Conservation (phyloP, 2,888 invertebrate species). For the Drosophila antonietae region DNA sequence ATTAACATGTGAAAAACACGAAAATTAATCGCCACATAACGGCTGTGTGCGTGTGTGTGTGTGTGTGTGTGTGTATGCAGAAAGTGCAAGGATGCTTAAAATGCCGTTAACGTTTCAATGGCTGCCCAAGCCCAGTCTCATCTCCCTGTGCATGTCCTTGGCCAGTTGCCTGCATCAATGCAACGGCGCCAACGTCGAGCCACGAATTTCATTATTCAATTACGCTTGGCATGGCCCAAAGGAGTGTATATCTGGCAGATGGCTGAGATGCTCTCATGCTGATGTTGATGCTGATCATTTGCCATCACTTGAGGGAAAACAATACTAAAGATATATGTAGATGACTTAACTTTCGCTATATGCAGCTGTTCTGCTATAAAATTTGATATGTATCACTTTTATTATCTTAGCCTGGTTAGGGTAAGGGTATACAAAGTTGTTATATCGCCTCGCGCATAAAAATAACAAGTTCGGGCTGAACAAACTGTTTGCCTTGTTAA, state of each 20-base stretch:
- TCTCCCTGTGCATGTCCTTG: conserved; percentile 25
- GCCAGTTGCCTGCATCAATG: conserved; percentile 45
- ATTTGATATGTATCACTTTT: neutral
- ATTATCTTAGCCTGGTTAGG: neutral
- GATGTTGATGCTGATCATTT: neutral
- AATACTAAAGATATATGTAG: neutral
- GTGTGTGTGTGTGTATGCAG: conserved; percentile 6
- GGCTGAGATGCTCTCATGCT: conserved; percentile 12
- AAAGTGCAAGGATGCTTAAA: conserved; percentile 59
- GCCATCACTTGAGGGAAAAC: neutral
- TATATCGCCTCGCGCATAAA: conserved; percentile 19
- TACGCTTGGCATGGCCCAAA: conserved; percentile 42
- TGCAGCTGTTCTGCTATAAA: neutral
- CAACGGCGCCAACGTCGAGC: conserved; percentile 35
- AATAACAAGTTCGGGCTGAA: conserved; percentile 10
- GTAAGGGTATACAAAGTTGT: conserved; percentile 16
- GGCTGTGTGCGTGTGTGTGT: neutral
- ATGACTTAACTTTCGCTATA: neutral
- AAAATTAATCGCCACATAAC: conserved; percentile 53
- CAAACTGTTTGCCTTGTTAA: conserved; percentile 54
- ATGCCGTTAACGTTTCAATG: conserved; percentile 65
- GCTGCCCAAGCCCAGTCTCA: conserved; percentile 23
- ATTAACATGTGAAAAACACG: conserved; percentile 57
- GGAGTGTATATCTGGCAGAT: neutral
- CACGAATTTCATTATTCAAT: conserved; percentile 70